These are phyloP conservation scores for Diachasmimorpha longicaudata DNA, from an alignment of 1,140 invertebrate genomes.

Conservation along the genomic window DNA sequence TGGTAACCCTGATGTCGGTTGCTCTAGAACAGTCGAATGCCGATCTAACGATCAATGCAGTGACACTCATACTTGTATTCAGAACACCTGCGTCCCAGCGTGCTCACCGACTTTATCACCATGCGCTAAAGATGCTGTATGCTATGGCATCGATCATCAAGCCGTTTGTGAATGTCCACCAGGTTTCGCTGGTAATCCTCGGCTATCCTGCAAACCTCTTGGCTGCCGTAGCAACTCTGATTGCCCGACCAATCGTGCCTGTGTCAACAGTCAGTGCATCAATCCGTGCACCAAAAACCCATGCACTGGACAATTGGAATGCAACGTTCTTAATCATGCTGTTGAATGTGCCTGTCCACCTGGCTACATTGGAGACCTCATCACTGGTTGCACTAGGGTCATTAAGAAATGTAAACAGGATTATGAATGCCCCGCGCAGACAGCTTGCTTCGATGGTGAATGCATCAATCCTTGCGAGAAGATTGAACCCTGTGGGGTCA, in stretches of 20 bases:
- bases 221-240: constrained; percentile 79
- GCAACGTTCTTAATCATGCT: constrained; percentile 77
- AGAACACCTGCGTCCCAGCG: constrained; percentile 78
- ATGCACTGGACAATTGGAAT: constrained; percentile 75
- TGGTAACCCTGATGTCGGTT: constrained; percentile 80
- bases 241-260: constrained; percentile 77
- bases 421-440: constrained; percentile 80
- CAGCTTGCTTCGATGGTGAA: constrained; percentile 79
- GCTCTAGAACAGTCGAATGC: constrained; percentile 71
- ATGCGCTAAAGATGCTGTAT: constrained; percentile 77
- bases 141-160: constrained; percentile 77
- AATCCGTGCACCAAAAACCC: constrained; percentile 75
- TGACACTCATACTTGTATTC: constrained; percentile 78
- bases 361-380: constrained; percentile 73
- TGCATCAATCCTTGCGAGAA: constrained; percentile 85
- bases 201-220: constrained; percentile 74
- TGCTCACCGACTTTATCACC: constrained; percentile 71
- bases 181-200: constrained; percentile 82
- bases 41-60: constrained; percentile 76
- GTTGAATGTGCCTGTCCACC: constrained; percentile 80
- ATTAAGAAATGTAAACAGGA: constrained; percentile 75
- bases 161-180: constrained; percentile 81
- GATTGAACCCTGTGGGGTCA: constrained; percentile 81
- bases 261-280: constrained; percentile 79
- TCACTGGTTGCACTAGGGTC: constrained; percentile 70